phyloP scores from a whole-genome alignment of 2,888 invertebrate species.

The Didymodactylos carnosus region DNA sequence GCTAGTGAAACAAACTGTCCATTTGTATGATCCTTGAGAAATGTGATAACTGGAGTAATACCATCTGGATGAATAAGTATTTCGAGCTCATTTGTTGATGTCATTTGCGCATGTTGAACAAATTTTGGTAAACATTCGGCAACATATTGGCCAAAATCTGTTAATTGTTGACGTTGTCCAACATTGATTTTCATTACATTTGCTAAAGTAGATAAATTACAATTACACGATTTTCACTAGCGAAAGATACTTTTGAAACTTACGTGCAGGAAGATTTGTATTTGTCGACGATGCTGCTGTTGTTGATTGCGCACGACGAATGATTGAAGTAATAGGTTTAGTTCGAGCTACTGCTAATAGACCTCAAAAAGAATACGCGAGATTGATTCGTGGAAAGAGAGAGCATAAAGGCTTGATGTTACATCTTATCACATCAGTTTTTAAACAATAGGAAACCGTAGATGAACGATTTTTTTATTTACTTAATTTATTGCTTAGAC shows the following conservation, averaged over 20 bases:
- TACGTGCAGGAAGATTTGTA: background rate
- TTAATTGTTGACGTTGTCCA: slow-evolving; percentile 18
- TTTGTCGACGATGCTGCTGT: background rate
- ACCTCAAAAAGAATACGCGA: no score
- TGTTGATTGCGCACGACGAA: background rate
- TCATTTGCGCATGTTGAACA: slow-evolving; percentile 75
- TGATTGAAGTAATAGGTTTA: no score
- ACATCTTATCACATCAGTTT: no score
- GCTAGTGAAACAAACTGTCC: slow-evolving; percentile 69
- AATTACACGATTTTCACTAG: no score
- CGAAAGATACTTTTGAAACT: no score
- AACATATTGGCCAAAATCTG: slow-evolving; percentile 67
- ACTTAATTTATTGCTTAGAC: no score
- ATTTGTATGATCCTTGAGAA: slow-evolving; percentile 80
- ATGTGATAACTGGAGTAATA: slow-evolving; percentile 69
- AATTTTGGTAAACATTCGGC: slow-evolving; percentile 84
- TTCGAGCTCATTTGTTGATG: slow-evolving; percentile 53
- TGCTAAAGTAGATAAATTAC: background rate
- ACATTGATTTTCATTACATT: slow-evolving; percentile 1
- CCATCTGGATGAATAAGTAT: slow-evolving; percentile 69
- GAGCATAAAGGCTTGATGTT: no score
- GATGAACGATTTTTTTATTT: no score
- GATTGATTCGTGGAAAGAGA: no score
- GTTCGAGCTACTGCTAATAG: no score
- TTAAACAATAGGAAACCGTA: no score